Conservation (phyloP, 1,140 invertebrate genomes). For the Samia ricini region DNA sequence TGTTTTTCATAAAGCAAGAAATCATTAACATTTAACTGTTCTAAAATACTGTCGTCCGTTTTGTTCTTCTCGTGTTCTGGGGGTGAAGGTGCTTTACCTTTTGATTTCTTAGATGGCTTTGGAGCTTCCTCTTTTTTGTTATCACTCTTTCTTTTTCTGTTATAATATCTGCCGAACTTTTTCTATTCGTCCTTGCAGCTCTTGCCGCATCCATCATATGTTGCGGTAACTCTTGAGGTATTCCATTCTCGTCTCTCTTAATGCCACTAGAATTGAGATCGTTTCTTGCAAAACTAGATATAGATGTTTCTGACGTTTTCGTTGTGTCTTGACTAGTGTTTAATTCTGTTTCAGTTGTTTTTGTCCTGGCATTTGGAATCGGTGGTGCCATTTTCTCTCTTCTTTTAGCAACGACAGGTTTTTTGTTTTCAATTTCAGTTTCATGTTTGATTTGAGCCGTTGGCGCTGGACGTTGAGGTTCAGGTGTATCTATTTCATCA, state of each 20-base stretch:
- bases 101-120: constrained; percentile 80
- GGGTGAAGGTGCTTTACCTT: constrained; percentile 85
- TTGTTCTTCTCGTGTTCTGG: constrained; percentile 73
- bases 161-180: constrained; percentile 66
- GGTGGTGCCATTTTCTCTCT: constrained; percentile 74
- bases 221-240: constrained; percentile 81
- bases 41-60: constrained; percentile 67
- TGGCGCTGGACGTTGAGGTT: constrained; percentile 48
- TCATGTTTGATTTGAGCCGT: constrained; percentile 57
- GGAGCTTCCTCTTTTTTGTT: constrained; percentile 71
- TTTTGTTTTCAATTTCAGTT: constrained; percentile 63
- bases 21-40: constrained; percentile 61
- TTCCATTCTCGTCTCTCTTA: constrained; percentile 78
- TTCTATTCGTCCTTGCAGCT: constrained; percentile 83
- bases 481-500: constrained; percentile 76
- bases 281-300: constrained; percentile 54
- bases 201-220: constrained; percentile 85
- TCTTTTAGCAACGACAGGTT: constrained; percentile 74
- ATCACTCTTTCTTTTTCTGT: constrained; percentile 58
- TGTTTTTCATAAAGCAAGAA: constrained; percentile 66
- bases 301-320: constrained; percentile 44
- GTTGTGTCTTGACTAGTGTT: constrained; percentile 47
- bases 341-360: constrained; percentile 45
- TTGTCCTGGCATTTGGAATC: constrained; percentile 67
- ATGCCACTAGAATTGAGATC: constrained; percentile 78